Percentiles rank a stretch among this genome's conserved stretches.
Conservation (phyloP, 2,888 invertebrate species). For the Morpho deidamia region DNA sequence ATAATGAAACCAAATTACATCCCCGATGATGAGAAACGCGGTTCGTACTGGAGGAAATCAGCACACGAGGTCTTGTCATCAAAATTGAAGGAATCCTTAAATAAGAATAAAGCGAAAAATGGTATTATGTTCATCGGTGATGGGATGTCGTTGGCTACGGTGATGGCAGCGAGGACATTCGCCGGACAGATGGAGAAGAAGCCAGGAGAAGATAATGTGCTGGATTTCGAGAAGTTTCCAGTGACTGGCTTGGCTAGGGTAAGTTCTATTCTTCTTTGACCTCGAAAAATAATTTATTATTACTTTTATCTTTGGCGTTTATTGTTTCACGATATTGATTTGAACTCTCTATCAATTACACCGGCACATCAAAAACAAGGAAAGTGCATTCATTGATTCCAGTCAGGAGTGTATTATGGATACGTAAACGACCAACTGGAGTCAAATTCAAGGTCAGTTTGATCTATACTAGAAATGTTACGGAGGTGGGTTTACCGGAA, state of each 20-base stretch:
- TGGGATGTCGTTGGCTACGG: slow-evolving; percentile 87
- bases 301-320: no score
- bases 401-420: no score
- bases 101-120: slow-evolving; percentile 81
- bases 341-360: no score
- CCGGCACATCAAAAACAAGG: no score
- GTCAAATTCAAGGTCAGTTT: no score
- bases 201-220: slow-evolving; percentile 80
- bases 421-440: no score
- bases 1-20: slow-evolving; percentile 55
- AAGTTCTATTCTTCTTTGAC: slow-evolving; percentile 29
- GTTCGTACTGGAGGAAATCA: slow-evolving; percentile 55
- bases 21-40: slow-evolving; percentile 60
- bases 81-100: slow-evolving; percentile 39
- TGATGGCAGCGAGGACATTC: slow-evolving; percentile 84
- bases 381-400: no score
- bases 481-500: no score
- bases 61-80: slow-evolving; percentile 47
- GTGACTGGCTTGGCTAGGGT: slow-evolving; percentile 83
- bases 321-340: no score
- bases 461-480: no score
- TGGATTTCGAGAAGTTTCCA: slow-evolving; percentile 85
- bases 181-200: slow-evolving; percentile 78
- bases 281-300: no score
- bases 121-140: slow-evolving; percentile 87